A percentile compares a stretch with the other conserved stretches of the same genome.
phyloP scores from a whole-genome alignment of 64 coral and sea anemone genomes.

The Anthopleura sola region DNA sequence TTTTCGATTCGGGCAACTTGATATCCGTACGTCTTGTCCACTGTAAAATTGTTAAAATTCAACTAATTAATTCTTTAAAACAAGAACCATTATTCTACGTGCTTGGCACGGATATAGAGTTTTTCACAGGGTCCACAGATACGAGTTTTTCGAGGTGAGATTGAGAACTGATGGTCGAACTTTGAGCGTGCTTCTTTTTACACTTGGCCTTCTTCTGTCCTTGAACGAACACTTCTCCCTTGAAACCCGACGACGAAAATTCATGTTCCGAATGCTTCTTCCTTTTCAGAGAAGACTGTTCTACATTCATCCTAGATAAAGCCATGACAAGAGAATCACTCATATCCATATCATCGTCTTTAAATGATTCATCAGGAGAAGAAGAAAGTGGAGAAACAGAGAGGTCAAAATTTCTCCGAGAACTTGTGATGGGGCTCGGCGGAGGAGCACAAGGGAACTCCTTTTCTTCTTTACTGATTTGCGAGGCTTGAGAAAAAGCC shows the following conservation, averaged over 20 bases:
- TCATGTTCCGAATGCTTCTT: slow-evolving; percentile 68
- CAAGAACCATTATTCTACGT: slow-evolving; percentile 28
- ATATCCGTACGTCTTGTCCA: slow-evolving; percentile 12
- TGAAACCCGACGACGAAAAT: slow-evolving; percentile 43
- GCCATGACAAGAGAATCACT: slow-evolving; percentile 57
- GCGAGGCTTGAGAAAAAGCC: slow-evolving; percentile 25
- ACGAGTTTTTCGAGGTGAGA: slow-evolving; percentile 15
- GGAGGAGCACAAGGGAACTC: slow-evolving; percentile 62
- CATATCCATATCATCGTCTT: slow-evolving; percentile 57
- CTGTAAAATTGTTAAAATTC: slow-evolving; percentile 14
- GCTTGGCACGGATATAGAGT: slow-evolving; percentile 43
- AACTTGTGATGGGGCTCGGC: slow-evolving; percentile 55
- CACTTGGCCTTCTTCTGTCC: slow-evolving; percentile 63
- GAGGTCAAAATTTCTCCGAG: slow-evolving; percentile 56
- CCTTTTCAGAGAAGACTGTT: slow-evolving; percentile 71
- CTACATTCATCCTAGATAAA: slow-evolving; percentile 66
- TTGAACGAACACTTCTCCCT: slow-evolving; percentile 30
- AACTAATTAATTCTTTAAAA: background rate
- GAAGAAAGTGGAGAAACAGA: slow-evolving; percentile 48
- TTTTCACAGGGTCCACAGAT: slow-evolving; percentile 29
- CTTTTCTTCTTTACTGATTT: slow-evolving; percentile 33
- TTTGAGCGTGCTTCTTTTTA: slow-evolving; percentile 37
- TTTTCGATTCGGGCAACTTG: slow-evolving; percentile 25
- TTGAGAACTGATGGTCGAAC: slow-evolving; percentile 23
- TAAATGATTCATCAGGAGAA: slow-evolving; percentile 42